Evolutionary conservation across 2,797 vertebrate genomes (phyloP).

Genomic region (Coregonus suidteri): DNA sequence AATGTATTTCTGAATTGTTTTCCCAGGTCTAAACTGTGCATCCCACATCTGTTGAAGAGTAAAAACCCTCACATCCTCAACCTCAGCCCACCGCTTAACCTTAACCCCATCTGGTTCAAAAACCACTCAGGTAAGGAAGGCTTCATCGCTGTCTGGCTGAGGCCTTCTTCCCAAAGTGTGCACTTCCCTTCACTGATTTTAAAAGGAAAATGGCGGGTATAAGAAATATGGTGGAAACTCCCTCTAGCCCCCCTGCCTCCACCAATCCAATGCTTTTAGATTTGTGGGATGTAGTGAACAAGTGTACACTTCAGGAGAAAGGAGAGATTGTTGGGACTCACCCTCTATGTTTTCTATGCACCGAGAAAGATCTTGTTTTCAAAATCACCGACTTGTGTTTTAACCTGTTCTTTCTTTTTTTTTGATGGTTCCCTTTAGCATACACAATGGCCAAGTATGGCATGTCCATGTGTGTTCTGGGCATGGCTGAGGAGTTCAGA

Average conservation of each 20-base stretch:
- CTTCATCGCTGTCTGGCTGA: neutral
- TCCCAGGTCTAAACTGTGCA: conserved; percentile 88
- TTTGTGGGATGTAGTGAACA: neutral
- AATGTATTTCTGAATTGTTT: neutral
- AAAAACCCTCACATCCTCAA: conserved; percentile 92
- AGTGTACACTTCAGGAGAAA: neutral
- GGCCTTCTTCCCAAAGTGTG: neutral
- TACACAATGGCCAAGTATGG: conserved; percentile 98
- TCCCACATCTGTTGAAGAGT: conserved; percentile 90
- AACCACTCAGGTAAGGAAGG: conserved; percentile 88
- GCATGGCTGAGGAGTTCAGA: conserved; percentile 96
- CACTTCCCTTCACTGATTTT: neutral
- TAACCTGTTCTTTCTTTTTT: neutral
- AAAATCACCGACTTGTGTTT: neutral
- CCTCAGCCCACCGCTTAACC: conserved; percentile 91
- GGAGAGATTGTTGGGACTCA: neutral
- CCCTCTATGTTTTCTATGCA: neutral
- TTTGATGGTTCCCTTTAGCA: conserved; percentile 65
- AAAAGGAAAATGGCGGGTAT: too few species aligned
- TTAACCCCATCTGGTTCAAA: conserved; percentile 96
- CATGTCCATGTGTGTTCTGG: conserved; percentile 98
- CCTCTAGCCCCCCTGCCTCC: neutral
- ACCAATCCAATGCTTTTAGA: neutral
- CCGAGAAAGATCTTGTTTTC: neutral
- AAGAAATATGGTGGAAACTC: too few species aligned